These are phyloP conservation scores for Cossypha caffra DNA, from an alignment of 2,797 vertebrate genomes.

Conservation along the genomic window DNA sequence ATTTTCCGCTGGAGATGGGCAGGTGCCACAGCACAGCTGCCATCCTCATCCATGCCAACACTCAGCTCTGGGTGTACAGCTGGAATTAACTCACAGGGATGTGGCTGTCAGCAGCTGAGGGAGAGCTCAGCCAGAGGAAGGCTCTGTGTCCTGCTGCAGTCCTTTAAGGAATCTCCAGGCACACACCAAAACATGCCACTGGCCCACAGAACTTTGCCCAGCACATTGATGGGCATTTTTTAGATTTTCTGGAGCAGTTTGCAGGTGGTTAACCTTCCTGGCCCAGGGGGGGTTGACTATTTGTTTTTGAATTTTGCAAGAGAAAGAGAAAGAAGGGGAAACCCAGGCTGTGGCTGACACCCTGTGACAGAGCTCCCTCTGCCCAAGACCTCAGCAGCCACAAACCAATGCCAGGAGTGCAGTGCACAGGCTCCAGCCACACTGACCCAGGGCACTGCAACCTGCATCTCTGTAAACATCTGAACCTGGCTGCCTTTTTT, in stretches of 20 bases:
- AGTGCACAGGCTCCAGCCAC: background rate
- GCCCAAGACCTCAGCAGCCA: background rate
- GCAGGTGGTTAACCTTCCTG: background rate
- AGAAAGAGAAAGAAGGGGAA: background rate
- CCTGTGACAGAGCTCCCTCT: background rate
- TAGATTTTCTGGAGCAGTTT: background rate
- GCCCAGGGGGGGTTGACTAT: background rate
- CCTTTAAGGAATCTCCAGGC: background rate
- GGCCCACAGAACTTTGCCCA: background rate
- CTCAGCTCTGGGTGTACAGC: background rate
- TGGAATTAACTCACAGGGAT: background rate
- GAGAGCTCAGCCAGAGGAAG: background rate
- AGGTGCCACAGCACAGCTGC: background rate
- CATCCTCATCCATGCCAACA: background rate
- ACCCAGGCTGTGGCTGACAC: background rate
- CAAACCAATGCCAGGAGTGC: background rate
- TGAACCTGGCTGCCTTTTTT: background rate
- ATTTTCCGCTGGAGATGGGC: background rate
- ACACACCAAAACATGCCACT: background rate
- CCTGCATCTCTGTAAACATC: background rate
- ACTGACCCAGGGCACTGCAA: background rate
- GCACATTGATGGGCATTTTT: background rate
- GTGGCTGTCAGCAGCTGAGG: background rate
- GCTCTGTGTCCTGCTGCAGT: background rate
- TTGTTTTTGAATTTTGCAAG: background rate